Evolutionary conservation across 2,797 vertebrate species (phyloP), one percentile per base, ranked within the genome.

Genomic region (Myoxocephalus aenaeus): DNA sequence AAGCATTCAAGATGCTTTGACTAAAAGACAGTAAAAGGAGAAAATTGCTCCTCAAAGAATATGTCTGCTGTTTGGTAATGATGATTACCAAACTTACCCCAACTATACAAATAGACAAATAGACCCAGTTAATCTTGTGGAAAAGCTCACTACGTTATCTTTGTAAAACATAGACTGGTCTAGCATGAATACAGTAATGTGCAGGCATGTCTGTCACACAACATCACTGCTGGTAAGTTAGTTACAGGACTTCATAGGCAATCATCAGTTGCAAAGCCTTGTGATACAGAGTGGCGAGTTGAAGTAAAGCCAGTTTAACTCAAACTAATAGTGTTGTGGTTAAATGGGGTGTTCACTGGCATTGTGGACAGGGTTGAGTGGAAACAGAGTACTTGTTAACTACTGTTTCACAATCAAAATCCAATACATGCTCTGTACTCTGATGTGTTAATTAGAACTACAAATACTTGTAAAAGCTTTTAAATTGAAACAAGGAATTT

Each of bases 101-200:
- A 67, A 75, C 44, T 50, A 54, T 11, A 6, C 40, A 57, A 53
- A 73, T 51, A 34, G 8, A 6, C 40, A 57, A 53, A 73, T 51
- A 34, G 8, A 46, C n/a, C 18, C 25, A 51, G 58, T 59, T 65
- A 20, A 78, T 79, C 73, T 66, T 48, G 67, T 14, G 11, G 56
- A 44, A 70, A 67, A 65, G 59, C 57, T 75, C 51, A 53, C 48
- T 65, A 29, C 56, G 80, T 86, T 65, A 73, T 85, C 67, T 59
- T 61, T 34, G 40, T 65, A 54, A 51, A 76, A 65, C 70, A 72
- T 77, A 67, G 73, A 78, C 54, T 38, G 61, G 68, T 72, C 9
- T 14, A 27, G 65, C 12, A 77, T 76, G 72, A 77, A 82, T n/a
- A 83, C 54, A 29, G 73, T 4, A 54, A 27, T 64, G 34, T 40